Base-by-base conservation (phyloP, 1,140 invertebrate species). In the Brachionus angularis region DNA sequence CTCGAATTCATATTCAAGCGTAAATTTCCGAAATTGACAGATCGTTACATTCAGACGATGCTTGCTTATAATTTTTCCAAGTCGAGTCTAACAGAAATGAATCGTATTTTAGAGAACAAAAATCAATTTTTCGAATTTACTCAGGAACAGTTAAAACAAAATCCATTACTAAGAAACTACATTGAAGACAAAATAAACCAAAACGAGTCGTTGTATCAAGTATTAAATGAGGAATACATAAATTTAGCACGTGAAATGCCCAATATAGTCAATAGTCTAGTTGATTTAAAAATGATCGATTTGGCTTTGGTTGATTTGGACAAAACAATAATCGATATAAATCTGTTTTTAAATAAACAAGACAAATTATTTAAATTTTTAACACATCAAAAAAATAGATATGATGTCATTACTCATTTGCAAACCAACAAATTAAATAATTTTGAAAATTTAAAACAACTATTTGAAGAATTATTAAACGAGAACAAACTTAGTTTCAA, bases 111-210 rank as follows among this genome's bases (percentile, higher is more conserved):
- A 8, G 53, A 58, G 21, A 39, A 21, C 10, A 34, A 67, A 18
- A 42, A 67, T 31, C 62, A 67, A 36, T 67, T 67, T 50, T 67
- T 67, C 39, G 53, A 39, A 31, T 39, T 39, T 23, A 39, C 34
- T 36, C 33, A 58, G 25, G 53, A 58, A 23, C 33, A 58, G 10
- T 47, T 50, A 27, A 67, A 29, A 31, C 42, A 67, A 46, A 31
- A 67, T 47, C 23, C 27, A 3, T 18, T 31, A 23, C 23, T 46
- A 14, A 18, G 29, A 14, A 3, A 16, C 21, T 18, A 42, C 4
- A 27, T 67, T 29, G 62, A 46, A n/a, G 21, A 4, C 2, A 23
- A 67, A 49, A 29, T 46, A 8, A 0, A 18, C 12, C n/a, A 67
- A 23, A 23, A 67, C 42, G 62, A 67, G 7, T 7, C 21, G 36